Evolutionary conservation across 2,888 invertebrate species (phyloP), one percentile per base, ranked within the genome.

Genomic region (Plagodis pulveraria): DNA sequence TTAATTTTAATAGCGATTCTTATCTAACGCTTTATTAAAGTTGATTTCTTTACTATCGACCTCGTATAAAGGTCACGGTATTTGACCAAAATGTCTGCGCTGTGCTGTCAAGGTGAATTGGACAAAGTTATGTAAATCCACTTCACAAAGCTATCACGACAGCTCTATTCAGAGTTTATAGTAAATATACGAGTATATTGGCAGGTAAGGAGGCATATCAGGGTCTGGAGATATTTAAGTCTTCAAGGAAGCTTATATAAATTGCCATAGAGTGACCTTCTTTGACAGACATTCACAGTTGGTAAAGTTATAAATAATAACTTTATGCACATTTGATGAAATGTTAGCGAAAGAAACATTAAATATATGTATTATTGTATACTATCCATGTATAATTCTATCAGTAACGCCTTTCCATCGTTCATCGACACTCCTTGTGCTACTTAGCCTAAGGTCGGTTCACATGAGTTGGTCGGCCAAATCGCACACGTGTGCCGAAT

Each of bases 81-180:
- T 79, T 82, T 76, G 71, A 74, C 71, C 67, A 69, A 83, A 86
- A 84, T 80, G 77, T 74, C 73, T 66, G 67, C 59, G 69, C 69
- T 74, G 66, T 74, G 71, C 75, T 74, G 72, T 77, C 78, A 81
- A 83, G 80, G 81, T 74, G 63, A 69, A 72, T 77, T 73, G 46
- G 43, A 55, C 57, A 56, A 36, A 44, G 38, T 62, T 62, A 62
- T 55, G 53, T 59, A 61, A 57, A 62, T 9, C 5, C 11, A 34
- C 11, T 43, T 36, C 10, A 12, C 10, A 38, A 5, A 5, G n/a
- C 9, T 45, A 22, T 32, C 8, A 44, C 22, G 22, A 22, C 22
- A 22, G 22, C 4, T 22, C 22, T 4, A 22, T 22, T 22, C 2
- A 22, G 22, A 22, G 22, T 22, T 22, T 4, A 22, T 22, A 2